Evolutionary conservation across 2,113 vertebrate species (phyloP).

Genomic region (Emydura subglobosa): DNA sequence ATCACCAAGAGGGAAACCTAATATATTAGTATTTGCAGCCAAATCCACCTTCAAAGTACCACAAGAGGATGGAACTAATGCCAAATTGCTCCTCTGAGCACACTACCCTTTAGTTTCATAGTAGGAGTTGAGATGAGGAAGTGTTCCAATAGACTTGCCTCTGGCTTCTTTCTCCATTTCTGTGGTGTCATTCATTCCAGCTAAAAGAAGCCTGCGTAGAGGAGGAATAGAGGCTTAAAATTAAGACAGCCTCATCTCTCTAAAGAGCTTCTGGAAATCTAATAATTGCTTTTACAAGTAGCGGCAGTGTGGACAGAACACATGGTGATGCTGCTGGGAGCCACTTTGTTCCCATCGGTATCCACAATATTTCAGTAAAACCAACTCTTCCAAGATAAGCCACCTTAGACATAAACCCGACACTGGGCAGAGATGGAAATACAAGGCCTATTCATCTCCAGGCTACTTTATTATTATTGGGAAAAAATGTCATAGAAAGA

Average conservation of each 20-base stretch:
- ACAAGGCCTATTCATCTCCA: not conserved
- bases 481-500: no score
- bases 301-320: not conserved
- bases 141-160: not conserved
- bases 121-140: not conserved
- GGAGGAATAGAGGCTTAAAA: not conserved
- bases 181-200: not conserved
- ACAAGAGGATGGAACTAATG: not conserved
- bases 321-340: not conserved
- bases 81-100: not conserved
- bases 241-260: rapidly evolving
- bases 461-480: not conserved
- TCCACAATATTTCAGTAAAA: not conserved
- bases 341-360: not conserved
- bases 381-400: not conserved
- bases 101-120: not conserved
- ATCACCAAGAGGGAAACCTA: not conserved
- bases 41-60: not conserved
- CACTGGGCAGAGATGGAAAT: not conserved
- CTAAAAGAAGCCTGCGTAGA: rapidly evolving
- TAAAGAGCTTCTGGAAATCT: not conserved
- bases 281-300: rapidly evolving
- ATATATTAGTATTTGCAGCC: not conserved
- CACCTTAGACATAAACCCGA: rapidly evolving
- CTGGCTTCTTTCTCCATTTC: not conserved